Conservation (phyloP, 2,888 invertebrate species). For the Subacronicta megacephala region DNA sequence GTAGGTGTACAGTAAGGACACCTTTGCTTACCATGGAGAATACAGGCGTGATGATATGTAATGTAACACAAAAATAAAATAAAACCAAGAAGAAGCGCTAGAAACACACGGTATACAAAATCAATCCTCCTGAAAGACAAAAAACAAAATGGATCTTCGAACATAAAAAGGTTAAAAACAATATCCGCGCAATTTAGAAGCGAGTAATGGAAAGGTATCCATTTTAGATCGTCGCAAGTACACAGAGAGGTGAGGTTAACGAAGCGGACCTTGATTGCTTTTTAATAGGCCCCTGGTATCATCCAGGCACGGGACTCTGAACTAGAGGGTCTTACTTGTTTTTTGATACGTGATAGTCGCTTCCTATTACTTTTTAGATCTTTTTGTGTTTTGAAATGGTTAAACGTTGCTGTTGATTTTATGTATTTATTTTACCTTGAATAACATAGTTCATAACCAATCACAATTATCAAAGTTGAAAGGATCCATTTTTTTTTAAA, state of each 20-base stretch:
- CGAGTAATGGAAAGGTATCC: constrained; percentile 46
- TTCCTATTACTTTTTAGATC: constrained; percentile 26
- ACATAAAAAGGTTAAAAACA: constrained; percentile 28
- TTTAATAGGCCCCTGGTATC: constrained; percentile 64
- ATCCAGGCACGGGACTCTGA: constrained; percentile 30
- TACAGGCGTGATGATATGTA: no score
- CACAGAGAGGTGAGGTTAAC: constrained; percentile 41
- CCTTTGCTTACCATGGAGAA: no score
- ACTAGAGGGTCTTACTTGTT: constrained; percentile 34
- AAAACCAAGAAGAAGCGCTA: background rate
- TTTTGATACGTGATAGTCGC: constrained; percentile 47
- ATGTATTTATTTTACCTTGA: no score
- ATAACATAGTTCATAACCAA: no score
- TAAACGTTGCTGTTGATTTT: no score
- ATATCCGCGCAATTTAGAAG: constrained; percentile 32
- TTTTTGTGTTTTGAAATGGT: constrained; percentile 5
- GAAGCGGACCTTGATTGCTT: constrained; percentile 64
- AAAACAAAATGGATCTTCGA: constrained; percentile 24
- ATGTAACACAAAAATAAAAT: background rate
- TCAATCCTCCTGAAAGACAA: constrained; percentile 18
- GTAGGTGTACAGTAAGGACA: no score
- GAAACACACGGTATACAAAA: constrained; percentile 6
- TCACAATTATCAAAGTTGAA: no score
- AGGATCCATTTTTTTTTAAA: no score
- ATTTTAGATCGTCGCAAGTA: constrained; percentile 38